phyloP scores from a whole-genome alignment of 2,797 vertebrate species.

The Psittacula derbiana region DNA sequence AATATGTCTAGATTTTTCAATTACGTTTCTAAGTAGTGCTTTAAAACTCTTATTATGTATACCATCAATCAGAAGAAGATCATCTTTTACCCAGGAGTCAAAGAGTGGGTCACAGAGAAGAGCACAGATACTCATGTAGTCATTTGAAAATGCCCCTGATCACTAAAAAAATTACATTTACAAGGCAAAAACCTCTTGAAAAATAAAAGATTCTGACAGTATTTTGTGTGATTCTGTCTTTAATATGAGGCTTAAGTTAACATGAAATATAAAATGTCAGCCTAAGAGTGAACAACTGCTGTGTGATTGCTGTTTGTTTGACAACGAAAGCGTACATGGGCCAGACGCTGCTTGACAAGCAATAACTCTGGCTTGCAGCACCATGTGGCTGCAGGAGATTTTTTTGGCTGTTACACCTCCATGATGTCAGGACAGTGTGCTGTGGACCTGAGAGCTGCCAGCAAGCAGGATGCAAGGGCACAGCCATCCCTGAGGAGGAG shows the following conservation, averaged over 20 bases:
- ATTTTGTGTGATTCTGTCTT: neutral
- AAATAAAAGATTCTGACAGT: neutral
- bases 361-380: neutral
- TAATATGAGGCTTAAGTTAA: neutral
- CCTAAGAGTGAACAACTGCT: neutral
- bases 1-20: neutral
- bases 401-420: neutral
- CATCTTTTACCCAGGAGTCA: neutral
- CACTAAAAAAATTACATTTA: neutral
- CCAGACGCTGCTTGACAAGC: neutral
- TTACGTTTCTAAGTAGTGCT: neutral
- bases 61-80: neutral
- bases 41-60: slow-evolving; percentile 2
- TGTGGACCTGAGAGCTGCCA: neutral
- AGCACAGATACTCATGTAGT: neutral
- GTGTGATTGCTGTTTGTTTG: neutral
- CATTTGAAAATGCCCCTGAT: neutral
- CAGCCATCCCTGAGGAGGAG: accelerated
- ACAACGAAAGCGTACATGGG: accelerated
- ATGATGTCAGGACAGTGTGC: neutral
- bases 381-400: neutral
- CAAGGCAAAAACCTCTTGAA: neutral
- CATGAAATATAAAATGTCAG: neutral
- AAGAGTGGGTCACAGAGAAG: neutral
- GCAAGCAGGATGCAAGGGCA: neutral